A percentile compares a stretch with the other conserved stretches of the same genome.
Evolutionary conservation across 2,113 vertebrate genomes (phyloP).

Genomic region (Ammodytes marinus): DNA sequence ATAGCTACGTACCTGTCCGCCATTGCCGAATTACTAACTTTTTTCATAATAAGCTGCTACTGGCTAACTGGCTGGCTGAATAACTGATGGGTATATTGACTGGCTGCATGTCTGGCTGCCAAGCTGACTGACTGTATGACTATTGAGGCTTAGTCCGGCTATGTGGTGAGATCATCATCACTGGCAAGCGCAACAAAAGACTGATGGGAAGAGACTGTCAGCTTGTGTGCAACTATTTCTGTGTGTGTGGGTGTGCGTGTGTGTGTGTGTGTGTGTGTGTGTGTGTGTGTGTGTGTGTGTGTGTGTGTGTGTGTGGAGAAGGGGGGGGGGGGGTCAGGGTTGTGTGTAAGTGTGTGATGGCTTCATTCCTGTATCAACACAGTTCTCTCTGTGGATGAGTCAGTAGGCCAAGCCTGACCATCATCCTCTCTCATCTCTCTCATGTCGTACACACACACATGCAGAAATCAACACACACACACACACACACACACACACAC

Average conservation of each 20-base stretch:
- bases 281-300: constrained; percentile 8
- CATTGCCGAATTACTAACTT: not conserved
- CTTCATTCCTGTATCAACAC: constrained; percentile 74
- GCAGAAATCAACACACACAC: not conserved
- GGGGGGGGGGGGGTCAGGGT: not conserved
- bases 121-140: constrained; percentile 62
- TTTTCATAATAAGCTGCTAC: constrained; percentile 44
- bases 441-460: constrained; percentile 20
- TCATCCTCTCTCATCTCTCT: constrained; percentile 71
- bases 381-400: constrained; percentile 73
- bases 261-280: constrained; percentile 35
- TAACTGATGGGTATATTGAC: constrained; percentile 61
- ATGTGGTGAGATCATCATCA: constrained; percentile 77
- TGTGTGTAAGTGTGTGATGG: constrained; percentile 61
- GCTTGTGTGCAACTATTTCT: constrained; percentile 30
- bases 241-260: constrained; percentile 21
- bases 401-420: constrained; percentile 71
- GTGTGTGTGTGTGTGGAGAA: constrained; percentile 40
- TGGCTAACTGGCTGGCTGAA: constrained; percentile 37
- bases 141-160: constrained; percentile 64
- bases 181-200: constrained; percentile 70
- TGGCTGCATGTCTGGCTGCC: constrained; percentile 58
- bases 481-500: constrained; percentile 28
- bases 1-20: constrained; percentile 11
- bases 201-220: constrained; percentile 71